A percentile compares a stretch with the other conserved stretches of the same genome.
phyloP scores from a whole-genome alignment of 2,888 invertebrate species.

The Pachycephus smyrnensis region DNA sequence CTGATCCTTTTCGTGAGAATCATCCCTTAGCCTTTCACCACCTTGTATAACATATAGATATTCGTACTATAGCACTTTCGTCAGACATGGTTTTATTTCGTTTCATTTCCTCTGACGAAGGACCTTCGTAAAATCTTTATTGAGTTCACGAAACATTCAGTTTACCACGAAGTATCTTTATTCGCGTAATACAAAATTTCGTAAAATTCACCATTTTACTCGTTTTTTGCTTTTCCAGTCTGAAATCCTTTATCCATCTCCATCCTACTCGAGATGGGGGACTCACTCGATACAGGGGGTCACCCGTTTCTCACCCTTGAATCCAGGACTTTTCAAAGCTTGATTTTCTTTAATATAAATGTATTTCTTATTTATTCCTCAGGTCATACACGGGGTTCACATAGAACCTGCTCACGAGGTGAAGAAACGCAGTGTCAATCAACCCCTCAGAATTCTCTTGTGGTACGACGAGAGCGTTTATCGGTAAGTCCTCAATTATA shows the following conservation, averaged over 20 bases:
- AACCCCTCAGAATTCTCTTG: conserved; percentile 85
- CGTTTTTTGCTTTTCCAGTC: background rate
- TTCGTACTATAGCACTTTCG: background rate
- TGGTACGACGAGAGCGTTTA: conserved; percentile 90
- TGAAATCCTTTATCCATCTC: background rate
- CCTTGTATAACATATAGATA: background rate
- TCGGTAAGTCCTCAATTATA: conserved; percentile 72
- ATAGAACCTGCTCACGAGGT: conserved; percentile 83
- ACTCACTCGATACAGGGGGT: background rate
- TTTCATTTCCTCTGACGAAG: background rate
- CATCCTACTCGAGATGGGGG: background rate
- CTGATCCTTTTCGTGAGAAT: background rate
- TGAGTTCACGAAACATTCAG: background rate
- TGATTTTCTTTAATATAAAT: background rate
- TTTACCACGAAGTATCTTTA: background rate
- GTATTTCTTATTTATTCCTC: conserved; percentile 58
- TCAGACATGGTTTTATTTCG: background rate
- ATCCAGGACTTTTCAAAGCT: background rate
- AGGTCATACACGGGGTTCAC: conserved; percentile 87
- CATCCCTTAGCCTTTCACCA: background rate
- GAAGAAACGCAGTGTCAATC: conserved; percentile 83
- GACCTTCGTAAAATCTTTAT: background rate
- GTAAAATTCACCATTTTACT: background rate
- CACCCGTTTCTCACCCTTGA: background rate
- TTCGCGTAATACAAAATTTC: background rate